Conservation (phyloP, 1,140 invertebrate genomes). For the Cataglyphis hispanica region DNA sequence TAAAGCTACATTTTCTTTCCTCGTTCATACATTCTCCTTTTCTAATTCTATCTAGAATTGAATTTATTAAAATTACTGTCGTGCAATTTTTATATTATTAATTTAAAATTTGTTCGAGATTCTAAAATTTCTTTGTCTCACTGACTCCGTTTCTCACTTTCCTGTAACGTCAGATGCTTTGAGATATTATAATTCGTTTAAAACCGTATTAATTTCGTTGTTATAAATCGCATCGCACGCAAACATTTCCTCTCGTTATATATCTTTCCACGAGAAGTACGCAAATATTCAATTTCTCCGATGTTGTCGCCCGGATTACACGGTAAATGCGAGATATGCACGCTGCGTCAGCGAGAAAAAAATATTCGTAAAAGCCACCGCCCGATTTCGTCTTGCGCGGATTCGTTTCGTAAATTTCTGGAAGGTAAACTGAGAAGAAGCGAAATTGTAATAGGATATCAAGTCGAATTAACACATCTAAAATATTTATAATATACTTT, state of each 20-base stretch:
- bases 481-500: too few species aligned
- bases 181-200: not conserved
- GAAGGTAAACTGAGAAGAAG: not conserved
- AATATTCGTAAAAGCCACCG: not conserved
- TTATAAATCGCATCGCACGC: not conserved
- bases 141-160: not conserved
- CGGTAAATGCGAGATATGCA: slow-evolving; percentile 5
- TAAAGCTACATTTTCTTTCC: not conserved
- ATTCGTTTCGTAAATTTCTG: not conserved
- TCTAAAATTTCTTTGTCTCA: not conserved
- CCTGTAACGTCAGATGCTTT: not conserved
- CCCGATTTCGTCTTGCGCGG: not conserved
- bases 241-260: not conserved
- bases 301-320: slow-evolving; percentile 2
- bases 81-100: slow-evolving; percentile 24
- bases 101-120: slow-evolving; percentile 9
- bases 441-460: slow-evolving; percentile 14
- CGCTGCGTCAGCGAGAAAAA: slow-evolving; percentile 22
- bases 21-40: not conserved
- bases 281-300: slow-evolving; percentile 5
- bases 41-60: not conserved
- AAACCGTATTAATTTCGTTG: not conserved
- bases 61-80: not conserved
- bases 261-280: not conserved
- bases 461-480: not conserved